These are phyloP conservation scores for Sternotherus odoratus DNA, from an alignment of 2,797 vertebrate species.

Conservation along the genomic window DNA sequence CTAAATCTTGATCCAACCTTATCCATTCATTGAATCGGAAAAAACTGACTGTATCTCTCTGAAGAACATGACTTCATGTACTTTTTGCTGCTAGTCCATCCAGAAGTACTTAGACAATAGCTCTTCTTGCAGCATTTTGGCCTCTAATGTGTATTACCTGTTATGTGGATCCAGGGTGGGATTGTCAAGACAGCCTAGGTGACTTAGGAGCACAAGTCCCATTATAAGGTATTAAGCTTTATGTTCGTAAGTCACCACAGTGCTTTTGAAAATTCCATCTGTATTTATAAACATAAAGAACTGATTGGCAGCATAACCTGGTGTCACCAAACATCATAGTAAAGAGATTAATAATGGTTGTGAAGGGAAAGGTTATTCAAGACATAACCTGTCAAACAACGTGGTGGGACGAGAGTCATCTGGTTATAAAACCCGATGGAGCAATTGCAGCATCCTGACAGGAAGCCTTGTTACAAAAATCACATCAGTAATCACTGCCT, in stretches of 20 bases:
- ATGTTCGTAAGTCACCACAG: background rate
- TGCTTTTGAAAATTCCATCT: background rate
- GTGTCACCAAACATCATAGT: background rate
- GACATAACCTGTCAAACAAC: background rate
- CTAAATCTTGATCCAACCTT: background rate
- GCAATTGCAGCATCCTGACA: background rate
- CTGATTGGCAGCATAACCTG: background rate
- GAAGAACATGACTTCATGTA: background rate
- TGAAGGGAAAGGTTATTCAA: background rate
- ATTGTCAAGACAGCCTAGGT: background rate
- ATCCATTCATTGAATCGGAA: background rate
- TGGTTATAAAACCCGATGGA: background rate
- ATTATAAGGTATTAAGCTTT: background rate
- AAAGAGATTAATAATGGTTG: background rate
- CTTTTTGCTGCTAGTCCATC: background rate
- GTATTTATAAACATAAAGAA: background rate
- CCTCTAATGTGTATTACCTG: background rate
- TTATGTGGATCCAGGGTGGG: background rate
- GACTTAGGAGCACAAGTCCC: background rate
- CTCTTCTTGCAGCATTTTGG: background rate
- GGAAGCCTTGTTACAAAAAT: background rate
- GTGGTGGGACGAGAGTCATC: accelerated
- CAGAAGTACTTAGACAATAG: background rate
- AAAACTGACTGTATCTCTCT: background rate
- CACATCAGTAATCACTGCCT: background rate